A percentile compares a stretch with the other conserved stretches of the same genome.
Evolutionary conservation across 2,797 vertebrate species (phyloP).

Genomic region (Tinamus major): DNA sequence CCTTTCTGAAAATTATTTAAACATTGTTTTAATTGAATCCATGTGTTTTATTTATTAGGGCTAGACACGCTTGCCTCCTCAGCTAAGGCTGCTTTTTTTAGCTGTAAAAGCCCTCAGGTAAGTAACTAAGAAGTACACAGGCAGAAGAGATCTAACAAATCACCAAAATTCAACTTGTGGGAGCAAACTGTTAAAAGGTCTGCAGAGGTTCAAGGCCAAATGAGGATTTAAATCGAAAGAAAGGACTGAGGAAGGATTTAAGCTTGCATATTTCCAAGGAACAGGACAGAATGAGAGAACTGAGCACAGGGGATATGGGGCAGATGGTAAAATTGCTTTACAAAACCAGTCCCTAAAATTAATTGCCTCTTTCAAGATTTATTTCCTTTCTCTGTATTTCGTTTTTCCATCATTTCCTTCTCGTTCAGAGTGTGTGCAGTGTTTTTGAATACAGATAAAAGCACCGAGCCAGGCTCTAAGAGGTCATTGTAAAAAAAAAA

Average conservation of each 20-base stretch:
- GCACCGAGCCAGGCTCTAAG: not conserved
- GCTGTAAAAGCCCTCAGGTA: conserved; percentile 62
- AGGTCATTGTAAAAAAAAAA: conserved; percentile 32
- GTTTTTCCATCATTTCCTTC: conserved; percentile 55
- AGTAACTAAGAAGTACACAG: conserved; percentile 41
- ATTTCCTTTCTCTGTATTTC: conserved; percentile 52
- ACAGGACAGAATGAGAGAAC: not conserved
- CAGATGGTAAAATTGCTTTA: conserved; percentile 63
- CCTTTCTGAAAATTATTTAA: conserved; percentile 64
- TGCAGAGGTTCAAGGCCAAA: not conserved
- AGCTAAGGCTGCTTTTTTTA: conserved; percentile 37
- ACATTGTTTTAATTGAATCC: conserved; percentile 69
- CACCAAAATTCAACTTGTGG: conserved; percentile 11
- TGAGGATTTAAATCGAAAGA: not conserved
- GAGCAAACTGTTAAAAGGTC: conserved; percentile 30
- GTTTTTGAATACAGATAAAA: conserved; percentile 56
- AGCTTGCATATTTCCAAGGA: not conserved
- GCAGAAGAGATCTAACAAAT: not conserved
- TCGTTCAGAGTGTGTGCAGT: not conserved
- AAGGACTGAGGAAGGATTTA: not conserved
- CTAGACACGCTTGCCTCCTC: conserved; percentile 45
- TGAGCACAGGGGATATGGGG: not conserved
- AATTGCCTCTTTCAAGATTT: conserved; percentile 21
- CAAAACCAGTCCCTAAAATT: conserved; percentile 53
- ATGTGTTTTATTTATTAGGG: conserved; percentile 59